A percentile compares a stretch with the other conserved stretches of the same genome.
phyloP scores from a whole-genome alignment of 2,888 invertebrate species.

The Argynnis bischoffii region DNA sequence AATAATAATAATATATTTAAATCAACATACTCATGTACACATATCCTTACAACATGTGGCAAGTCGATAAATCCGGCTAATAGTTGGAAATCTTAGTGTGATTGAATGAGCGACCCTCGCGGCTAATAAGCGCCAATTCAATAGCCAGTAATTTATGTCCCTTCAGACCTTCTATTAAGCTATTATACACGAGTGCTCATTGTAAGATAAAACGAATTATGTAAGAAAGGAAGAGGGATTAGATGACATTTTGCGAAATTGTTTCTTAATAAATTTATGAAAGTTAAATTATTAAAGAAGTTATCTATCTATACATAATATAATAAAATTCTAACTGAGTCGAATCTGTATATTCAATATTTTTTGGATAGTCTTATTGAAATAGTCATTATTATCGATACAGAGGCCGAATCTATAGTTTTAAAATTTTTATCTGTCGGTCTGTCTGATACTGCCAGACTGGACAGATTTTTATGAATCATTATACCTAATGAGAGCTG shows the following conservation, averaged over 20 bases:
- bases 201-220: conserved; percentile 21
- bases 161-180: conserved; percentile 30
- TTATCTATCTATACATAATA: background rate
- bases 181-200: conserved; percentile 32
- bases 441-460: no score
- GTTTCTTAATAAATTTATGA: conserved; percentile 4
- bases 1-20: no score
- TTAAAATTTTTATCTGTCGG: no score
- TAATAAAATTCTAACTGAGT: no score
- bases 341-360: no score
- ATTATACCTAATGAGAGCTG: no score
- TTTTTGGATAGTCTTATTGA: no score
- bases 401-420: no score
- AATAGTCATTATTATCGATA: no score
- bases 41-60: conserved; percentile 14
- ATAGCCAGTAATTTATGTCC: conserved; percentile 39
- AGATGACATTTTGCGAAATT: conserved; percentile 12
- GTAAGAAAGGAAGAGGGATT: conserved; percentile 8
- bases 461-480: no score
- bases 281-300: background rate
- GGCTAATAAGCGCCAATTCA: conserved; percentile 33
- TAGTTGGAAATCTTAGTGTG: conserved; percentile 36
- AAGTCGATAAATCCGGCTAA: conserved; percentile 33
- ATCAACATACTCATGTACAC: background rate
- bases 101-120: conserved; percentile 27